Base-by-base conservation (phyloP, 2,888 invertebrate species). In the Polyommatus icarus region DNA sequence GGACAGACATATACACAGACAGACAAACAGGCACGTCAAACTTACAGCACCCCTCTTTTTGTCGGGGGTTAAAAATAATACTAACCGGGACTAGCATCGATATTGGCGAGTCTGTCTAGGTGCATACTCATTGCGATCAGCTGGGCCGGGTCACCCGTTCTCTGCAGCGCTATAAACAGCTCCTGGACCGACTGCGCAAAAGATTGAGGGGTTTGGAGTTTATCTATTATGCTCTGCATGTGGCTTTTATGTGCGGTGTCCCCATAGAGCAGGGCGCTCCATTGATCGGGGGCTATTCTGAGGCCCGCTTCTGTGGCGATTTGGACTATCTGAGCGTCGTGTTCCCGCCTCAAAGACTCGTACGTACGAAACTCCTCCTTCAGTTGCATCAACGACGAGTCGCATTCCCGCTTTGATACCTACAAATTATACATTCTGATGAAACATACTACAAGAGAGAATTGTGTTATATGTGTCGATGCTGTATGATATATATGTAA, bases 281-380 rank as follows among this genome's bases (percentile, higher is more conserved):
- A 99, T 88, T 99, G 99, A 88, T 99, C 99, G 0, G 99, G 99
- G 0, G 99, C 98, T 80, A 99, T 99, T 79, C 99, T 95, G 36
- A 99, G 94, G 0, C 99, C 99, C 1, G 99, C 98, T 90, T 99
- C 99, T 0, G 98, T 98, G 0, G 99, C 99, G 80, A 99, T 99
- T 91, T 99, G 98, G 5, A 99, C 99, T 83, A 99, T 99, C 90
- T 99, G 99, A 12, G 99, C 98, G 91, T 99, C 99, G 88, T 99
- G 99, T 86, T 99, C 99, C 1, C 99, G 95, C 8, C 99, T 94
- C 77, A 99, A 89, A 0, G 98, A 96, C 84, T 99, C 99, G 88
- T 99, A 99, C 0, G 97, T 97, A 20, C 99, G 96, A 88, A 99
- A 99, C 88, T 99, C 99, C 85, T 99, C 99, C 88, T 99, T 99